phyloP scores from a whole-genome alignment of 2,113 vertebrate species.

The Microtus oregoni region DNA sequence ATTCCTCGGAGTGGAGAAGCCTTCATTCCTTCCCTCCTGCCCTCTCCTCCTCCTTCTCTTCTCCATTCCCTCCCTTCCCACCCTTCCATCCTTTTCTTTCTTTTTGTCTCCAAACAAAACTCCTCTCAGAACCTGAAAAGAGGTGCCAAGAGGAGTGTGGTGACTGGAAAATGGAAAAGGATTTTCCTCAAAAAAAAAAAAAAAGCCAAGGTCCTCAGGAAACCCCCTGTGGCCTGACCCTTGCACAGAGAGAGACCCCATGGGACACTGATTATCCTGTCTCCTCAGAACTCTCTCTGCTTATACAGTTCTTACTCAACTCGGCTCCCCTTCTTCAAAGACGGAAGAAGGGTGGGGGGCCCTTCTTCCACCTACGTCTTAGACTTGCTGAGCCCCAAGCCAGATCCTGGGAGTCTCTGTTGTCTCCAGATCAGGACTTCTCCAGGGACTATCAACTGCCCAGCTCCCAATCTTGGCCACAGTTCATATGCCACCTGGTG shows the following conservation, averaged over 20 bases:
- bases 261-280: accelerated
- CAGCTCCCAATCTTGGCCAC: neutral
- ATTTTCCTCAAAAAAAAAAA: neutral
- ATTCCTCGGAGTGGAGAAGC: neutral
- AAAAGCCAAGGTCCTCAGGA: neutral
- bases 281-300: too few relatives aligned
- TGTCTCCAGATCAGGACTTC: neutral
- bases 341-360: too few relatives aligned
- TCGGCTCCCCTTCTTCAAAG: neutral
- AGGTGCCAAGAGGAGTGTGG: neutral
- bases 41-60: neutral
- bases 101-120: neutral
- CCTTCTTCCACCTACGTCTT: neutral
- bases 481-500: conserved; percentile 71
- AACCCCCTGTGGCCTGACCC: too few relatives aligned
- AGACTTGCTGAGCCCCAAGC: neutral
- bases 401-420: accelerated
- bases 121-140: neutral
- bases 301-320: neutral
- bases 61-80: too few relatives aligned
- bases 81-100: neutral
- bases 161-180: neutral
- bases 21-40: neutral
- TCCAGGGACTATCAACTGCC: neutral
- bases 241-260: neutral